Evolutionary conservation across 2,797 vertebrate genomes (phyloP).

Genomic region (Pantherophis alleghaniensis): DNA sequence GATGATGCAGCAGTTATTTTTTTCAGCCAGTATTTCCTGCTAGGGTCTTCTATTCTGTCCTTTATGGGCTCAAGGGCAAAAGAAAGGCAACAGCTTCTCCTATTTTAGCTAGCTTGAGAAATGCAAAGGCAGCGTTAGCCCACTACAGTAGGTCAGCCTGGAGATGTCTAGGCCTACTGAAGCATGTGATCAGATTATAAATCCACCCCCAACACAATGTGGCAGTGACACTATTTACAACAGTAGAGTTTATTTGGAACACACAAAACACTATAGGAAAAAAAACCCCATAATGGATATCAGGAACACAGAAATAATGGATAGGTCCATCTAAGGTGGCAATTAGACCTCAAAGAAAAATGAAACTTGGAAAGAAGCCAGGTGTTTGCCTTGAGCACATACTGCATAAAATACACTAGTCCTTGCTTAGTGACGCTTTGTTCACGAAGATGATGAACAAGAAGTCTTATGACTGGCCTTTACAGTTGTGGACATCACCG

Average conservation of each 20-base stretch:
- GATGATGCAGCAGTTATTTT: background rate
- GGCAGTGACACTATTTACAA: background rate
- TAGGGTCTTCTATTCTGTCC: background rate
- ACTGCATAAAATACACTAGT: background rate
- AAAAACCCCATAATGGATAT: background rate
- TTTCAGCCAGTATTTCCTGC: background rate
- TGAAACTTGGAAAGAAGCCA: background rate
- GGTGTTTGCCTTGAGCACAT: background rate
- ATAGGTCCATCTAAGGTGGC: background rate
- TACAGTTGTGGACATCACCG: background rate
- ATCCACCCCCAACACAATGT: background rate
- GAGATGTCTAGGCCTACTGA: background rate
- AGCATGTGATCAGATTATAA: background rate
- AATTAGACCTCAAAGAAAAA: background rate
- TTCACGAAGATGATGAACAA: background rate
- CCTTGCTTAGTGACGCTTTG: background rate
- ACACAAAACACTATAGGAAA: background rate
- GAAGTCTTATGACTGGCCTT: background rate
- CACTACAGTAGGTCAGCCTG: background rate
- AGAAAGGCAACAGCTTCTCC: background rate
- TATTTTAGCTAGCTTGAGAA: background rate
- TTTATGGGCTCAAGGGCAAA: background rate
- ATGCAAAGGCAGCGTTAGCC: background rate
- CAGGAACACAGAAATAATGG: background rate
- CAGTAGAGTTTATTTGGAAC: background rate